phyloP scores from a whole-genome alignment of 2,888 invertebrate genomes.

The Agriopis aurantiaria region DNA sequence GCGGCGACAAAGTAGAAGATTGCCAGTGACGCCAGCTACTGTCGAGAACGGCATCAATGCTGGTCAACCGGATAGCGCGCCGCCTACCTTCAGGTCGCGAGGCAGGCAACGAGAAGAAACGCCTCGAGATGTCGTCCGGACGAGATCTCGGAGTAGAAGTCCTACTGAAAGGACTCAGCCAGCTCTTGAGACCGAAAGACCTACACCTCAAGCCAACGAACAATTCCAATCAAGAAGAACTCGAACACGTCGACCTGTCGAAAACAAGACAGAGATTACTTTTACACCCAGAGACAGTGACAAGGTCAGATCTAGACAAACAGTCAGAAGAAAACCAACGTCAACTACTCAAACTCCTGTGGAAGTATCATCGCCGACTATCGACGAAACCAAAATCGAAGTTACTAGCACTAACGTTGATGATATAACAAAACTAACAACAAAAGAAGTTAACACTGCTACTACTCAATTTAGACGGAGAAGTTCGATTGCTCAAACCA shows the following conservation, averaged over 20 bases:
- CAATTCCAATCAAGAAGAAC: conserved; percentile 76
- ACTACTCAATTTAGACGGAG: conserved; percentile 66
- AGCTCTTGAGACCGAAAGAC: conserved; percentile 53
- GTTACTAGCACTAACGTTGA: conserved; percentile 63
- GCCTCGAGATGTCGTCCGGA: conserved; percentile 57
- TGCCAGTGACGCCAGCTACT: conserved; percentile 56
- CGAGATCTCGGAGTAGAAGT: conserved; percentile 66
- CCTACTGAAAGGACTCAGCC: conserved; percentile 47
- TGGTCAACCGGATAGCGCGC: conserved; percentile 55
- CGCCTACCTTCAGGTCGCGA: conserved; percentile 67
- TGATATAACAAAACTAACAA: conserved; percentile 61
- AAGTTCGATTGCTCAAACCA: conserved; percentile 58
- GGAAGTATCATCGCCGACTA: conserved; percentile 56
- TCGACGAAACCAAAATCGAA: conserved; percentile 69
- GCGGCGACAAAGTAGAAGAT: conserved; percentile 67
- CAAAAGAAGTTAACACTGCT: conserved; percentile 58
- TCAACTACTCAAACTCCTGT: conserved; percentile 53
- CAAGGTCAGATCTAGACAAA: conserved; percentile 62
- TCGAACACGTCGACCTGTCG: conserved; percentile 67
- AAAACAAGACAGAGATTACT: conserved; percentile 55
- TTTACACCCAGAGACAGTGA: conserved; percentile 59
- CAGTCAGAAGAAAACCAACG: conserved; percentile 48
- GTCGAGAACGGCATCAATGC: conserved; percentile 58
- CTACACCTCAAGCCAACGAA: conserved; percentile 63
- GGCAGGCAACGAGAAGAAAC: conserved; percentile 68